Conservation (phyloP, 2,888 invertebrate genomes). For the Hymenopus coronatus region DNA sequence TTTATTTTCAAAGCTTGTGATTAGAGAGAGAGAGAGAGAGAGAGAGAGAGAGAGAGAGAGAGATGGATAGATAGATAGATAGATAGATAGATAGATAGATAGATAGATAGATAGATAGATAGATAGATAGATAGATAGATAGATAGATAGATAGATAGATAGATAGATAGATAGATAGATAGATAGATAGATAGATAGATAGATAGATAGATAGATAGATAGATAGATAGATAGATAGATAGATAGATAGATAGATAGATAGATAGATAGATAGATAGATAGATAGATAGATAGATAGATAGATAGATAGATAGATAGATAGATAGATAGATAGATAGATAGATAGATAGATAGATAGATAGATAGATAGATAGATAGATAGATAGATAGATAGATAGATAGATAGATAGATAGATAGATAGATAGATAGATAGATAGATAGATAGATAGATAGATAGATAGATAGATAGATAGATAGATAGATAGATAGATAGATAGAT, state of each 20-base stretch:
- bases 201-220: neutral
- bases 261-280: neutral
- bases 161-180: constrained; percentile 1
- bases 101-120: neutral
- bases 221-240: neutral
- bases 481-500: constrained; percentile 2
- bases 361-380: constrained; percentile 3
- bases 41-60: no score
- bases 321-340: neutral
- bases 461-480: constrained; percentile 1
- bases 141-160: neutral
- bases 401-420: constrained; percentile 4
- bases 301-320: neutral
- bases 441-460: constrained; percentile 3
- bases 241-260: constrained; percentile 1
- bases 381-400: constrained; percentile 3
- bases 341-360: constrained; percentile 4
- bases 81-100: neutral
- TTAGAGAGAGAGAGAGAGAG: no score
- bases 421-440: constrained; percentile 3
- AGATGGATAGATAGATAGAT: neutral
- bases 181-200: neutral
- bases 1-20: no score
- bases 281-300: constrained; percentile 1
- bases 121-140: neutral